Conservation (phyloP, 64 coral and sea anemone genomes). For the Trachythela sp. region DNA sequence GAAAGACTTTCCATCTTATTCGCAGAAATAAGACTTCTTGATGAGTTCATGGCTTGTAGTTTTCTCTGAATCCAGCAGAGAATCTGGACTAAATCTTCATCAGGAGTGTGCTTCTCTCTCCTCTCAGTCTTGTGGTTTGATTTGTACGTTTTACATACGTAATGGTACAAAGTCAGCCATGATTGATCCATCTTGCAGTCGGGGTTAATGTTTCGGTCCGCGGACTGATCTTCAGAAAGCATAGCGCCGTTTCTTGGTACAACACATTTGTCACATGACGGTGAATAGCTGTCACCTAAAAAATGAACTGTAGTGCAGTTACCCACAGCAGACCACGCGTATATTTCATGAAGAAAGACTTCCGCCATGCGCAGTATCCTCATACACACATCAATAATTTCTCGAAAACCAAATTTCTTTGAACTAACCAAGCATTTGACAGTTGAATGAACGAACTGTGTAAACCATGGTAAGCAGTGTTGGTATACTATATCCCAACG, state of each 20-base stretch:
- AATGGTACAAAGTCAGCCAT: neutral
- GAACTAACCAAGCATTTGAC: neutral
- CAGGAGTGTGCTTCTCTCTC: neutral
- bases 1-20: neutral
- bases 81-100: neutral
- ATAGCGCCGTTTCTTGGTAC: neutral
- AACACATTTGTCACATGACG: neutral
- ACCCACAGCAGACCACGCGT: neutral
- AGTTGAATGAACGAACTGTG: neutral
- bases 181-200: neutral
- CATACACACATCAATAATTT: neutral
- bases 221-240: neutral
- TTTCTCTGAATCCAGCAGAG: constrained; percentile 22
- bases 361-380: neutral
- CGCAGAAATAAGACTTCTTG: neutral
- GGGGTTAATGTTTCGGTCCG: neutral
- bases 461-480: constrained; percentile 10
- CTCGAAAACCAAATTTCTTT: neutral
- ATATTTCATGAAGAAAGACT: neutral
- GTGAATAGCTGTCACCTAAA: neutral
- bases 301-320: neutral
- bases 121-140: neutral
- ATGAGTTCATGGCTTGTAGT: neutral
- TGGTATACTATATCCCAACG: neutral
- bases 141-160: neutral